A percentile compares a stretch with the other conserved stretches of the same genome.
Conservation (phyloP, 2,888 invertebrate species). For the Spialia ferax region DNA sequence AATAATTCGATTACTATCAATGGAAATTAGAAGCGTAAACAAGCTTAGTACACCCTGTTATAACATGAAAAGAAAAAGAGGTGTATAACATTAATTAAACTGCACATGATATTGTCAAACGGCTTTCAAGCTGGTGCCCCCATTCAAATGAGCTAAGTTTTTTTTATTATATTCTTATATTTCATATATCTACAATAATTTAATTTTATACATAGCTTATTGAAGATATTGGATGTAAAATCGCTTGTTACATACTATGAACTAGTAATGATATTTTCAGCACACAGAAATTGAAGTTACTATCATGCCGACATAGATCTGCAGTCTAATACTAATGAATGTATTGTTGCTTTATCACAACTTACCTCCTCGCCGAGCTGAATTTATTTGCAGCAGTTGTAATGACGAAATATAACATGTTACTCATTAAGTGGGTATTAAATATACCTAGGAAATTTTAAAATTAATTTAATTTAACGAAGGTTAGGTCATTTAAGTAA, state of each 20-base stretch:
- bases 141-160: too few relatives aligned
- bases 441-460: neutral
- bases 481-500: too few relatives aligned
- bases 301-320: conserved; percentile 52
- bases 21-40: neutral
- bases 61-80: too few relatives aligned
- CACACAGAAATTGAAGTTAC: conserved; percentile 46
- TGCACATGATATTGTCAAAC: too few relatives aligned
- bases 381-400: conserved; percentile 72
- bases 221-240: neutral
- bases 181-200: too few relatives aligned
- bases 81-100: too few relatives aligned
- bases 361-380: conserved; percentile 80
- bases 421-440: conserved; percentile 41
- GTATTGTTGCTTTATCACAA: conserved; percentile 46
- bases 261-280: conserved; percentile 35
- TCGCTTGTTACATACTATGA: neutral
- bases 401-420: conserved; percentile 66
- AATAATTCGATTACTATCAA: neutral
- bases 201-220: too few relatives aligned
- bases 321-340: conserved; percentile 48
- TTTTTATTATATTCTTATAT: too few relatives aligned
- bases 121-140: too few relatives aligned
- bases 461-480: neutral
- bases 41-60: too few relatives aligned